Evolutionary conservation across 2,888 invertebrate genomes (phyloP).

Genomic region (Rotaria magnacalcarata): DNA sequence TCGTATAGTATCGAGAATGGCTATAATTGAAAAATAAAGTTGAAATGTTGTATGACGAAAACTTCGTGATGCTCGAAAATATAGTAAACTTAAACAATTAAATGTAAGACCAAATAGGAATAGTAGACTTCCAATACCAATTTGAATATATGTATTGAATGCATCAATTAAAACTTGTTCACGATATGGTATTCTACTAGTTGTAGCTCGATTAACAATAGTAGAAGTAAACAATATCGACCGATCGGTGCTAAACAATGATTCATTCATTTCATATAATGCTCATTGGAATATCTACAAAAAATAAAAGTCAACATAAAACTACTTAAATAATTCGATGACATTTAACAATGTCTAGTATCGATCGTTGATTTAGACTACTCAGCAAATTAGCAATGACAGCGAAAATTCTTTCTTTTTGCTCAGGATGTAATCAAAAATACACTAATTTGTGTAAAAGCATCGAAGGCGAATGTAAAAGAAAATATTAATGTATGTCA

Average conservation of each 20-base stretch:
- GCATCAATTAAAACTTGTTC: slow-evolving; percentile 31
- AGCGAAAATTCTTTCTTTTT: too few relatives aligned
- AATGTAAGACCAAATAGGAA: slow-evolving; percentile 40
- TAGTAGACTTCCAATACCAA: slow-evolving; percentile 38
- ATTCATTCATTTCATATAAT: background rate
- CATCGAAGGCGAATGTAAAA: background rate
- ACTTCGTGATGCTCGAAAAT: slow-evolving; percentile 42
- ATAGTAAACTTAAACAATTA: slow-evolving; percentile 42
- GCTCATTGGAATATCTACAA: background rate
- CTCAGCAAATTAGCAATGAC: too few relatives aligned
- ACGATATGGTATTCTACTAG: background rate
- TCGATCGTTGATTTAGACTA: too few relatives aligned
- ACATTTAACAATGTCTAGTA: too few relatives aligned
- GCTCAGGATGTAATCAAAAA: too few relatives aligned
- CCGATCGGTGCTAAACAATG: background rate
- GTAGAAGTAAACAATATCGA: background rate
- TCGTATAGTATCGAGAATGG: slow-evolving; percentile 39
- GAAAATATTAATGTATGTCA: background rate
- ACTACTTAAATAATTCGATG: too few relatives aligned
- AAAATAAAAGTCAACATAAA: background rate
- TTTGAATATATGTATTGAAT: slow-evolving; percentile 35
- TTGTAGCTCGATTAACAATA: background rate
- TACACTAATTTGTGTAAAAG: background rate
- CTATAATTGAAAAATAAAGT: slow-evolving; percentile 44
- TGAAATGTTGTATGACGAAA: slow-evolving; percentile 44